Base-by-base conservation (phyloP, 2,888 invertebrate species). In the Malacosoma neustria region DNA sequence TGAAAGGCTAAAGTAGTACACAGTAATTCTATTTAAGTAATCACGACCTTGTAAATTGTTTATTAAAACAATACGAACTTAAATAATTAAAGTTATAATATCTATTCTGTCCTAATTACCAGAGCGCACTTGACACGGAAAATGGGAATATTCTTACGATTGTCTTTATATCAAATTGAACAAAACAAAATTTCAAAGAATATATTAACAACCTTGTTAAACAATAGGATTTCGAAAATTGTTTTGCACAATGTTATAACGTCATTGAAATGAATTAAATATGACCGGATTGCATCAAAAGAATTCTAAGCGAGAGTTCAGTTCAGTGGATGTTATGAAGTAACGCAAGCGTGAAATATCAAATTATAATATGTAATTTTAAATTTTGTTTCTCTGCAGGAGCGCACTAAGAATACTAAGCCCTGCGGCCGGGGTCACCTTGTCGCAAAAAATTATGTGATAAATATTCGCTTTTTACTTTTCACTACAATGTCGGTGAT, bases 61-160 rank as follows among this genome's bases (percentile, higher is more conserved):
- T 72, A 70, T 71, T 69, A 72, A 57, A 67, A 68, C 68, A 64
- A 63, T 64, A 61, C 62, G 38, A 50, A 51, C 43, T 45, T 49
- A 65, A 65, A 58, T 61, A 68, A 59, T 63, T 62, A 54, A 64
- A 63, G 58, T 57, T 57, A 54, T 59, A 65, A 64, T 68, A 63
- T 63, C 51, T 61, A 64, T 61, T 67, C 64, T 51, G 57, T 54
- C 52, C 54, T 63, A 67, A 70, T 74, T 70, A 71, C 54, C 49
- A 41, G 39, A 48, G 45, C 64, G 77, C 72, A 79, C 81, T 81
- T 81, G 80, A 80, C 79, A 79, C 61, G 49, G 62, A 72, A 54
- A 70, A 70, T 80, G 75, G 68, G 77, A 79, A 79, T 57, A 52
- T 58, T 64, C 56, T 49, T 63, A 77, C 79, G 77, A 74, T 76